Conservation (phyloP, 2,113 vertebrate species). For the Mastomys natalensis region DNA sequence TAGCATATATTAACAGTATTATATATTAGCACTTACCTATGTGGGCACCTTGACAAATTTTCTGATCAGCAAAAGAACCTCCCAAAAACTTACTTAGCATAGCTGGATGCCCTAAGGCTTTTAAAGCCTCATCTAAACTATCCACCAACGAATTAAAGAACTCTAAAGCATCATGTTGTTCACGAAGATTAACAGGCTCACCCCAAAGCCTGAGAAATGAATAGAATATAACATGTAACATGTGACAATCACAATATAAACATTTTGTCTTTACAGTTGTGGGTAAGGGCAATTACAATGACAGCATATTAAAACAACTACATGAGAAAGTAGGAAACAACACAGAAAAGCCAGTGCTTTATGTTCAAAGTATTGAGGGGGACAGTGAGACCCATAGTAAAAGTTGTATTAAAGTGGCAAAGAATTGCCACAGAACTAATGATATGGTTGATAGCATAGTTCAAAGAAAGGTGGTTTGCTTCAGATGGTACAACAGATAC, state of each 20-base stretch:
- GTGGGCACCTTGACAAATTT: slow-evolving; percentile 99
- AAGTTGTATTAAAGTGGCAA: neutral
- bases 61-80: slow-evolving; percentile 99
- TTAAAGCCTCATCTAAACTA: slow-evolving; percentile 99
- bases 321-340: neutral
- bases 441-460: neutral
- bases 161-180: slow-evolving; percentile 99
- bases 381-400: neutral
- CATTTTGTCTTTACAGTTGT: neutral
- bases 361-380: neutral
- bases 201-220: slow-evolving; percentile 95
- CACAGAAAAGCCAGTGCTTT: neutral
- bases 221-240: slow-evolving; percentile 64
- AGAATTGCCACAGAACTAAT: neutral
- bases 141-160: slow-evolving; percentile 99
- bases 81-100: slow-evolving; percentile 99
- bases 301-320: neutral
- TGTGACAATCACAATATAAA: neutral
- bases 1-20: slow-evolving; percentile 34
- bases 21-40: slow-evolving; percentile 89
- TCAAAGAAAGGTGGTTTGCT: neutral
- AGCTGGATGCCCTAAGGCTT: slow-evolving; percentile 97
- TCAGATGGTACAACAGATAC: neutral
- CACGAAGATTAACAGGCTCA: slow-evolving; percentile 98
- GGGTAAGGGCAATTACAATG: neutral